These are phyloP conservation scores for Heliornis fulica DNA, from an alignment of 2,113 vertebrate species.

Conservation along the genomic window DNA sequence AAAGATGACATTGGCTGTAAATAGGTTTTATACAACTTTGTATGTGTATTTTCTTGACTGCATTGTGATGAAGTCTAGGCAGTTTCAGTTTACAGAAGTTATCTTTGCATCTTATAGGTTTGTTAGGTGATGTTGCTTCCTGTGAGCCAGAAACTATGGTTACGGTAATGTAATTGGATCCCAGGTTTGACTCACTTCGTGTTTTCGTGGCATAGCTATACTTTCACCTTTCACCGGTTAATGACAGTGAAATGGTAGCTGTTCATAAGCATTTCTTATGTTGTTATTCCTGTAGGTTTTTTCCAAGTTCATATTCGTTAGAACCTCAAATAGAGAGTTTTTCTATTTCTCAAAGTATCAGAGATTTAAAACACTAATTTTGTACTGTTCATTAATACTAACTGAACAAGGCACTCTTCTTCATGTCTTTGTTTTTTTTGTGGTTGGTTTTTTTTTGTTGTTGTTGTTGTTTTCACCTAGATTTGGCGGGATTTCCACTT, in stretches of 20 bases:
- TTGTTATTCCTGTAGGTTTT: background rate
- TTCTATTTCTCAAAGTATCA: background rate
- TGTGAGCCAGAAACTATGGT: background rate
- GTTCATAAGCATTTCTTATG: accelerated
- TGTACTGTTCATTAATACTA: background rate
- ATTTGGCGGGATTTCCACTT: background rate
- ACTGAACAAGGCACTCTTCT: background rate
- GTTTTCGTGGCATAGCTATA: background rate
- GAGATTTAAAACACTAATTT: background rate
- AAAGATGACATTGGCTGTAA: background rate
- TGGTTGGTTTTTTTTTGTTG: no score
- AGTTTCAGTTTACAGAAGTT: background rate
- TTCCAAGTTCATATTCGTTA: background rate
- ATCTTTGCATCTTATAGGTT: background rate
- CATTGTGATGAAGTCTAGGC: background rate
- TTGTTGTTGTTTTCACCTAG: no score
- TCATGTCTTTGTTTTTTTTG: background rate
- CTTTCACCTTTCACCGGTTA: background rate
- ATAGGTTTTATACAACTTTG: background rate
- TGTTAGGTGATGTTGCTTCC: background rate
- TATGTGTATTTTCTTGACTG: background rate
- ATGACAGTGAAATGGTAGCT: background rate
- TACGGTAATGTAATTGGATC: background rate
- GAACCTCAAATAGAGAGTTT: background rate
- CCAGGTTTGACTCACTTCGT: background rate